Conservation (phyloP, 2,888 invertebrate species). For the Callinectes sapidus region DNA sequence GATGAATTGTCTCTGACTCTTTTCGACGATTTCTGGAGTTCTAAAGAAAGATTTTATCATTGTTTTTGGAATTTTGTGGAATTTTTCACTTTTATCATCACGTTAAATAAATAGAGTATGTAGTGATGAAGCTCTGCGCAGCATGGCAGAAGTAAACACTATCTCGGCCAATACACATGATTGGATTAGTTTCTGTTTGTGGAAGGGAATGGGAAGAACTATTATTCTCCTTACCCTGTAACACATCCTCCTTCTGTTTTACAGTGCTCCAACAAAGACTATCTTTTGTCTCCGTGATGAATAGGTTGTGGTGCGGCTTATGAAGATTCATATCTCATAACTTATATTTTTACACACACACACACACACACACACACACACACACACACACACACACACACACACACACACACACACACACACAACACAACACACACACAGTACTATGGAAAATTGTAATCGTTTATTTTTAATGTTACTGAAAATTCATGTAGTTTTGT, state of each 20-base stretch:
- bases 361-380: not conserved
- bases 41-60: not conserved
- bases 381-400: no score
- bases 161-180: not conserved
- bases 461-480: no score
- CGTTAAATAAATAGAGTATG: not conserved
- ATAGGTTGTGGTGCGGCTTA: not conserved
- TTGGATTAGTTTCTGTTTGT: constrained; percentile 10
- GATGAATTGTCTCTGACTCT: constrained; percentile 9
- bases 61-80: not conserved
- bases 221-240: not conserved
- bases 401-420: no score
- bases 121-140: not conserved
- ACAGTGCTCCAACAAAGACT: not conserved
- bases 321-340: not conserved
- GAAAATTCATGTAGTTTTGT: no score
- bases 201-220: not conserved
- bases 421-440: no score
- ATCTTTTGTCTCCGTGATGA: not conserved
- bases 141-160: not conserved
- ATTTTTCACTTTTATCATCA: not conserved
- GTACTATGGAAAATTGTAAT: no score
- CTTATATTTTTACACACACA: not conserved
- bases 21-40: not conserved
- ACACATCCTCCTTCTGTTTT: not conserved